These are phyloP conservation scores for Standfussiana lucernea DNA, from an alignment of 2,888 invertebrate species.

Conservation along the genomic window DNA sequence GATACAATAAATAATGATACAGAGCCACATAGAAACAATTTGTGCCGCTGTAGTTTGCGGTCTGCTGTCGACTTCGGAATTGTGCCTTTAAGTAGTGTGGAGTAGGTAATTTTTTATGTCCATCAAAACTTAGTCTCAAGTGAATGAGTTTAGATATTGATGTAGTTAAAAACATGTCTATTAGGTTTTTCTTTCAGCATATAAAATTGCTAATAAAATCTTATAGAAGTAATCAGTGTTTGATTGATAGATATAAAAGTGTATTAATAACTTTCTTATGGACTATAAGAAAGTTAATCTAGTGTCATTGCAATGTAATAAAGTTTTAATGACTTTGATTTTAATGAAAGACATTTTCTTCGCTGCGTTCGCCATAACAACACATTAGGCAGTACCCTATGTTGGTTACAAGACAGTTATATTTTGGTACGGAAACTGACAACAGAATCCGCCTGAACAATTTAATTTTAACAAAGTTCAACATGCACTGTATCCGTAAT, in stretches of 20 bases:
- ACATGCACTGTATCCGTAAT: neutral
- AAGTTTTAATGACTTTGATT: conserved; percentile 12
- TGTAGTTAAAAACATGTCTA: conserved; percentile 7
- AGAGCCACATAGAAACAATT: neutral
- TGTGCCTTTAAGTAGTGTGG: conserved; percentile 11
- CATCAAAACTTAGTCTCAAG: conserved; percentile 34
- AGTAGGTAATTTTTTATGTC: conserved; percentile 24
- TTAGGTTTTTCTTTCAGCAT: neutral
- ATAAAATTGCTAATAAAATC: conserved; percentile 36
- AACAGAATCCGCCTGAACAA: neutral
- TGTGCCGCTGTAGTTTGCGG: neutral
- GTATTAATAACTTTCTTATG: conserved; percentile 22
- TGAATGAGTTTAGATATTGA: conserved; percentile 25
- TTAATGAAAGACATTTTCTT: neutral
- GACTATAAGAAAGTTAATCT: conserved; percentile 12
- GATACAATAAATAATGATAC: neutral
- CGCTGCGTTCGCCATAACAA: no score
- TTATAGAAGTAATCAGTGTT: conserved; percentile 25
- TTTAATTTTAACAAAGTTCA: conserved; percentile 5
- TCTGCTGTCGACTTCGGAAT: neutral
- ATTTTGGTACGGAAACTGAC: neutral
- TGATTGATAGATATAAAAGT: conserved; percentile 40
- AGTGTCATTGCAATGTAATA: neutral
- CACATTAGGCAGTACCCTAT: neutral
- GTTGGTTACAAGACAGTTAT: neutral